Evolutionary conservation across 2,888 invertebrate species (phyloP), one percentile per base, ranked within the genome.

Genomic region (Sthenelais limicola): DNA sequence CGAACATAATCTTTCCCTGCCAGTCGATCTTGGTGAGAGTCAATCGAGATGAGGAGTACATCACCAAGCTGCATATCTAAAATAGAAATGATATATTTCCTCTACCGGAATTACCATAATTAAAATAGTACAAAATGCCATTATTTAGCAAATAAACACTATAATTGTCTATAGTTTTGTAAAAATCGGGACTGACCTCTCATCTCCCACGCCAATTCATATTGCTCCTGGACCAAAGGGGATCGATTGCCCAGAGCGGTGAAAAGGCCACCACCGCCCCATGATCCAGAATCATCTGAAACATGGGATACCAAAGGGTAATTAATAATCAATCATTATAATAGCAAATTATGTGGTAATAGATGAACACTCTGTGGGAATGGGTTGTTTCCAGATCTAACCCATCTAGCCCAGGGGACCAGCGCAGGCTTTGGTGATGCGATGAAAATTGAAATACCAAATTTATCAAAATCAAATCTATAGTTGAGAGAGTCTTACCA

Each of bases 261-360:
- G 74, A 89, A 89, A 9, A 89, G 75, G 9, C 89, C 89, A 0
- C 88, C 88, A 48, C 74, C 75, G 7, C 88, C 88, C 87, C 88
- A 89, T 3, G 70, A 72, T 4, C 89, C 89, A 75, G 85, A 85
- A 75, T 86, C 82, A 81, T 87, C 86, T 87, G 82, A 51, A 76
- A 80, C 24, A 26, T 35, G n/a, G 9, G 18, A 3, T 4, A 24
- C 3, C 48, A 48, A n/a, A 48, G 3, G 9, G n/a, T 21, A 21
- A 48, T 43, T n/a, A n/a, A n/a, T n/a, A n/a, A n/a, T n/a, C n/a
- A n/a, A n/a, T n/a, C n/a, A n/a, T n/a, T n/a, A n/a, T n/a, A n/a
- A n/a, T n/a, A n/a, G n/a, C n/a, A n/a, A n/a, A n/a, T n/a, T n/a
- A n/a, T n/a, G n/a, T n/a, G n/a, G n/a, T n/a, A n/a, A n/a, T n/a